phyloP scores from a whole-genome alignment of 1,140 invertebrate genomes.

The Meloidogyne floridensis region DNA sequence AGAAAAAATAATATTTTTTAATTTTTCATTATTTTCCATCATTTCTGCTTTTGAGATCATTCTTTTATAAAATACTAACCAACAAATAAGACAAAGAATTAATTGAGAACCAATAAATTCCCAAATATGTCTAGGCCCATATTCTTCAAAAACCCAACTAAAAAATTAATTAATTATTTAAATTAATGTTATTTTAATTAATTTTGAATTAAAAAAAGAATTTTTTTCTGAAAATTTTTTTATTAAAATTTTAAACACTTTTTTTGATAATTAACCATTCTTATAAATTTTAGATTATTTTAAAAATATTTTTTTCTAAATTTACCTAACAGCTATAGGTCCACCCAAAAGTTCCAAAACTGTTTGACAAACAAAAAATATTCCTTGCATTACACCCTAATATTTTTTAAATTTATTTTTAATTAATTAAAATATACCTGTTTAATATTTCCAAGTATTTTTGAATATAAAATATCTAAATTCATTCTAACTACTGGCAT shows the following conservation, averaged over 20 bases:
- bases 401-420: neutral
- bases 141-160: slow-evolving; percentile 7
- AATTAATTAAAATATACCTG: slow-evolving; percentile 12
- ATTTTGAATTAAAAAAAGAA: no score
- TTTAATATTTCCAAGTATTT: slow-evolving; percentile 46
- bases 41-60: no score
- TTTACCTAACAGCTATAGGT: slow-evolving; percentile 1
- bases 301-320: neutral
- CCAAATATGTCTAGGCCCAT: neutral
- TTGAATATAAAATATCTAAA: slow-evolving; percentile 53
- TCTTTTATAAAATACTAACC: no score
- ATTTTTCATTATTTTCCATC: no score
- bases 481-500: slow-evolving; percentile 47
- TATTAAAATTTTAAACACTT: no score
- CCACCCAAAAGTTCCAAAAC: neutral
- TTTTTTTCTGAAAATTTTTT: no score
- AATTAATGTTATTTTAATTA: neutral
- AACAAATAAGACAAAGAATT: neutral
- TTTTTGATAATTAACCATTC: neutral
- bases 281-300: no score
- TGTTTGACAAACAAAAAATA: slow-evolving; percentile 2
- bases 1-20: no score
- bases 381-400: neutral
- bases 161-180: neutral
- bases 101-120: neutral